phyloP scores from a whole-genome alignment of 2,797 vertebrate genomes.

The Simalia tracyae region DNA sequence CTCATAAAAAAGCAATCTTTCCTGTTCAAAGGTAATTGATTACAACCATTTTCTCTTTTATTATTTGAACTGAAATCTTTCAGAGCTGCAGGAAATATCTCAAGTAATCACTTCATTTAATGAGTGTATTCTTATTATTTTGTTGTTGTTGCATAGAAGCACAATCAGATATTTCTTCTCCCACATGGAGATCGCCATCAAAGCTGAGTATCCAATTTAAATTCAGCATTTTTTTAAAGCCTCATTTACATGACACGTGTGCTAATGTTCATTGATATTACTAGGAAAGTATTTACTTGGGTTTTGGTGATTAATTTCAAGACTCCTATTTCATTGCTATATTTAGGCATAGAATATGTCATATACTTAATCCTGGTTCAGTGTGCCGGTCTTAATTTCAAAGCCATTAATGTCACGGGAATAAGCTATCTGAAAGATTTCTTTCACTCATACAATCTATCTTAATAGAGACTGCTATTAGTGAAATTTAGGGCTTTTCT shows the following conservation, averaged over 20 bases:
- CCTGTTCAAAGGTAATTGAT: not conserved
- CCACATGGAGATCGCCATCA: not conserved
- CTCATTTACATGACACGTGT: not conserved
- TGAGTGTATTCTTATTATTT: not conserved
- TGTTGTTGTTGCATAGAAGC: not conserved
- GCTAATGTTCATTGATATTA: not conserved
- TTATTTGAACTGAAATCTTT: conserved; percentile 11
- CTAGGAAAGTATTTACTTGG: not conserved
- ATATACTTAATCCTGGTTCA: not conserved
- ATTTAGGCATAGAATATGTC: conserved; percentile 2
- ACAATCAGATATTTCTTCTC: not conserved
- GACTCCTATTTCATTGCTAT: not conserved
- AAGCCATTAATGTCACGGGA: not conserved
- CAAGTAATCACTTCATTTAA: not conserved
- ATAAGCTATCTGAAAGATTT: not conserved
- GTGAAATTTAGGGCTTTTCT: not conserved
- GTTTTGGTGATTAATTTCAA: not conserved
- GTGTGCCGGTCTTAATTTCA: not conserved
- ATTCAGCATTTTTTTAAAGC: conserved; percentile 15
- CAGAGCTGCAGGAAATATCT: conserved; percentile 1
- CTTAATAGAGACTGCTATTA: not conserved
- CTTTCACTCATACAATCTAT: not conserved
- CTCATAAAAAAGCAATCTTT: not conserved
- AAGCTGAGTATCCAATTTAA: not conserved
- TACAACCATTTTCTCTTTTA: not conserved